Conservation (phyloP, 2,797 vertebrate species). For the Gallinago stenura region DNA sequence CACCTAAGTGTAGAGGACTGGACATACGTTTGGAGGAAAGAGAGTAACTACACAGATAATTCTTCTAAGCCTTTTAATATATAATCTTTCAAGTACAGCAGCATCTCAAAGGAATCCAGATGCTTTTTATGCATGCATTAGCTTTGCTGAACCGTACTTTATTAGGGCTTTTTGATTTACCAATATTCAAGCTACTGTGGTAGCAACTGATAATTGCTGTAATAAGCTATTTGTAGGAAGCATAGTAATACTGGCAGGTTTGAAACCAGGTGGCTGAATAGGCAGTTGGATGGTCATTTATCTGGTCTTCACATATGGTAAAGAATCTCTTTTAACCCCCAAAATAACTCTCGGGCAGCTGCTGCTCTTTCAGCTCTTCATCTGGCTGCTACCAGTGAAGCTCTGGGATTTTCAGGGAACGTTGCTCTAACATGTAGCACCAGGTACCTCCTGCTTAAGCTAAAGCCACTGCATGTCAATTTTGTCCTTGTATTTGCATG, state of each 20-base stretch:
- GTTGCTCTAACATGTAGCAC: not conserved
- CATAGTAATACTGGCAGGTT: not conserved
- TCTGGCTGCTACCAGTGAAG: not conserved
- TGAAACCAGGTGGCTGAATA: slow-evolving; percentile 24
- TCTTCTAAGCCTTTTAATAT: not conserved
- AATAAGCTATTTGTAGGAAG: slow-evolving; percentile 60
- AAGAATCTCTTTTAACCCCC: not conserved
- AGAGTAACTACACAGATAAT: not conserved
- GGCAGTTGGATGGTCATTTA: not conserved
- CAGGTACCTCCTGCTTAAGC: not conserved
- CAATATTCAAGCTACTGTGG: not conserved
- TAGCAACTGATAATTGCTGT: slow-evolving; percentile 58
- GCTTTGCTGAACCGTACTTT: slow-evolving; percentile 45
- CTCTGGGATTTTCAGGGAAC: not conserved
- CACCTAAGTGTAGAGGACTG: not conserved
- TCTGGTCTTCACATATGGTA: not conserved
- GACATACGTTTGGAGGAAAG: not conserved
- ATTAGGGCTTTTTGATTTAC: slow-evolving; percentile 36
- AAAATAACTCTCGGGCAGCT: slow-evolving; percentile 24
- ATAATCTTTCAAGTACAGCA: not conserved
- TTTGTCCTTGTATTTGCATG: not conserved
- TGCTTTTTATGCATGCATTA: not conserved
- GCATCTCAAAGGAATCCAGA: not conserved
- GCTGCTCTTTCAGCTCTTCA: slow-evolving; percentile 8
- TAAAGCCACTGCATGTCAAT: not conserved